Base-by-base conservation (phyloP, 2,888 invertebrate genomes). In the Acleris laterana region DNA sequence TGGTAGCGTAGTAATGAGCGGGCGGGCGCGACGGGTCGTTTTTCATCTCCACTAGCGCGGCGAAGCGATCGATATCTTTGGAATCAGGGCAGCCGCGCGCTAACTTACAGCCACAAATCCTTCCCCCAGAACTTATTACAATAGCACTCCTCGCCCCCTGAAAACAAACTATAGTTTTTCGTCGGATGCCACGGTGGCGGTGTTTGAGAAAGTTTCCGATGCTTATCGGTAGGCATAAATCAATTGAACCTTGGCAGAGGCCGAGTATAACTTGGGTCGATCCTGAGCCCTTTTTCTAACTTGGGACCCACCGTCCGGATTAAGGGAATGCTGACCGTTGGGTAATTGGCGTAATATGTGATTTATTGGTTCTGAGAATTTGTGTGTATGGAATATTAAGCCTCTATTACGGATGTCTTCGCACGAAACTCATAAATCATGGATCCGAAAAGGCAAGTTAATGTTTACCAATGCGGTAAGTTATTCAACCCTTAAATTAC, bases 301-400 rank as follows among this genome's bases (percentile, higher is more conserved):
- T 82, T 77, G 81, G 83, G 79, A 79, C 80, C 71, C 77, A 77
- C 79, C 81, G 78, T 78, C 77, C 82, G 86, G 88, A 88, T 88
- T 89, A 88, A 81, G 85, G 87, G 83, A 81, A 80, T 78, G 79
- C 86, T 89, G 87, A 78, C 85, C 85, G 80, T 82, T 84, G 85
- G 80, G 88, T 91, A 92, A 92, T 91, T 90, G 91, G 88, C 88
- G 88, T 89, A 89, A 89, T 89, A 63, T 81, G 77, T 85, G 89
- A 90, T 90, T 90, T 90, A 89, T 88, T 77, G 78, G 70, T 71
- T 76, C 68, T 78, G 73, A 75, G 70, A 68, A 72, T 72, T 74
- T 70, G 66, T 66, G 65, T 61, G 66, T 57, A 46, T 61, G 63
- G 67, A 63, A 67, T 67, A 62, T 53, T 59, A 63, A 67, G 67